These are phyloP conservation scores for Squalus acanthias DNA, from an alignment of 2,797 vertebrate species.

Conservation along the genomic window DNA sequence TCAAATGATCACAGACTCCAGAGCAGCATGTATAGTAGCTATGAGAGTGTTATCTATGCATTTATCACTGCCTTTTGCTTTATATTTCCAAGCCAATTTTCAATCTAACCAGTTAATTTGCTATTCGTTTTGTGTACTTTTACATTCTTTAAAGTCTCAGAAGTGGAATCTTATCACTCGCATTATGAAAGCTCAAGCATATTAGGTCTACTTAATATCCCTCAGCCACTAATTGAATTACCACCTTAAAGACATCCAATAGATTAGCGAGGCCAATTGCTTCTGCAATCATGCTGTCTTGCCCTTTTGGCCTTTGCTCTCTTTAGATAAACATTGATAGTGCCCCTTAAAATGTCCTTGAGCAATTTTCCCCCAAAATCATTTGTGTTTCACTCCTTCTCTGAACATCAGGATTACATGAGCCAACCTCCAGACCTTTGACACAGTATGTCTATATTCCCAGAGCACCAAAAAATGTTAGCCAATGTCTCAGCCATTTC, in stretches of 20 bases:
- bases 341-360: neutral
- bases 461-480: too few relatives aligned
- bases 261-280: neutral
- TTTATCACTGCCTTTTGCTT: neutral
- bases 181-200: neutral
- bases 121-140: neutral
- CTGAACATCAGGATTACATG: neutral
- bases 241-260: neutral
- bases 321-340: neutral
- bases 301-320: neutral
- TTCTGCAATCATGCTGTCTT: neutral
- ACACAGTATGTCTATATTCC: neutral
- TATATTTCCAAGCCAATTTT: neutral
- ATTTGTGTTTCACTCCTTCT: neutral
- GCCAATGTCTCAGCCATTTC: neutral
- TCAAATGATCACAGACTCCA: neutral
- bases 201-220: neutral
- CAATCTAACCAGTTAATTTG: neutral
- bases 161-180: neutral
- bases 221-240: neutral
- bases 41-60: neutral
- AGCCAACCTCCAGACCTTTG: neutral
- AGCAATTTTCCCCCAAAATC: neutral
- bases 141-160: neutral
- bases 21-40: neutral